Conservation (phyloP, 2,888 invertebrate species). For the Apodemia hepburni region DNA sequence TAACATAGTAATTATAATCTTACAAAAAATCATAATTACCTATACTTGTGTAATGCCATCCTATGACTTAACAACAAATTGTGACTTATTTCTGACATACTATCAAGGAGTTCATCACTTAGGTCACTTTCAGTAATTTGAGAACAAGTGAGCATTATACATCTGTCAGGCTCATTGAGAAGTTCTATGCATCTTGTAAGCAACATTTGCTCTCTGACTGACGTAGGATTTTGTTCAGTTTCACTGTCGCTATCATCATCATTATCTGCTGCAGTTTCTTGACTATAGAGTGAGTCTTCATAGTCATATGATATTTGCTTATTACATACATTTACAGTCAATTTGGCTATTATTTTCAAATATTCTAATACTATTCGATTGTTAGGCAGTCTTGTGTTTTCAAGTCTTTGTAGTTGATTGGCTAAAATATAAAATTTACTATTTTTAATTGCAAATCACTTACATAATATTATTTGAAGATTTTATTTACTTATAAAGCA, state of each 20-base stretch:
- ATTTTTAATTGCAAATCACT: neutral
- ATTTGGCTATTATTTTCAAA: slow-evolving; percentile 65
- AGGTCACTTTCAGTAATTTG: slow-evolving; percentile 73
- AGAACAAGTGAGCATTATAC: slow-evolving; percentile 63
- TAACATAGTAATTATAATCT: too few species aligned
- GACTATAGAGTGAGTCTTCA: slow-evolving; percentile 68
- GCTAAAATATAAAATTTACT: slow-evolving; percentile 23
- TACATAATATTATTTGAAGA: neutral
- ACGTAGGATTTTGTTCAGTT: slow-evolving; percentile 67
- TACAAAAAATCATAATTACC: slow-evolving; percentile 65
- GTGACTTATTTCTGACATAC: slow-evolving; percentile 90
- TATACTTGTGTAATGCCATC: slow-evolving; percentile 91
- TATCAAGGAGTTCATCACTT: slow-evolving; percentile 80
- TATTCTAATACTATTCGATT: slow-evolving; percentile 65
- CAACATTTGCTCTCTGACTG: slow-evolving; percentile 65
- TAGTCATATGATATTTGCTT: slow-evolving; percentile 66
- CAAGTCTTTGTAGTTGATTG: slow-evolving; percentile 34
- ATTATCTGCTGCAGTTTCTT: slow-evolving; percentile 69
- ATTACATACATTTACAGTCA: slow-evolving; percentile 65
- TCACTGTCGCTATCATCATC: slow-evolving; percentile 82
- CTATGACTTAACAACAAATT: slow-evolving; percentile 90
- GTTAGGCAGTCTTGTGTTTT: slow-evolving; percentile 78
- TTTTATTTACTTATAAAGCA: neutral
- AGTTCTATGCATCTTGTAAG: slow-evolving; percentile 81
- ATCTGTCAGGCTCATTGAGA: slow-evolving; percentile 81